Percentiles rank a stretch among this genome's conserved stretches.
These are phyloP conservation scores for Elgonia sp. DNA, from an alignment of 2,888 invertebrate species.

Conservation along the genomic window DNA sequence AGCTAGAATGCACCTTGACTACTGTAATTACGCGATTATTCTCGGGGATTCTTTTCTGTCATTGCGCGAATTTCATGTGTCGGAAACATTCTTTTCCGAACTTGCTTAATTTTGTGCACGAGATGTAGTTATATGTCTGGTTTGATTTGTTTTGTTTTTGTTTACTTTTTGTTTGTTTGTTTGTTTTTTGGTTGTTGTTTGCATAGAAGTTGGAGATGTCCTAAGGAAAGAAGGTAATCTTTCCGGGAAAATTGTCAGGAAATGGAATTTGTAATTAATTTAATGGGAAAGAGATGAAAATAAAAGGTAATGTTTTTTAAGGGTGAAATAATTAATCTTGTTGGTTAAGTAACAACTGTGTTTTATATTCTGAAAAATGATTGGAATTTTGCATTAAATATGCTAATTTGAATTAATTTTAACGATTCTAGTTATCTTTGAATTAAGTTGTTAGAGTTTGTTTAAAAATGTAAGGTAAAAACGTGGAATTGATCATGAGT, in stretches of 20 bases:
- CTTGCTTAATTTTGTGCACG: background rate
- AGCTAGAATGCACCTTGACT: slow-evolving; percentile 32
- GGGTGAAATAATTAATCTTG: no score
- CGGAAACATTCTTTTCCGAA: slow-evolving; percentile 34
- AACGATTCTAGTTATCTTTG: no score
- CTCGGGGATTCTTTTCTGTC: slow-evolving; percentile 38
- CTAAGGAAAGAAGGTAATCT: slow-evolving; percentile 25
- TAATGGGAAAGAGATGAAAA: background rate
- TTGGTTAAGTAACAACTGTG: no score
- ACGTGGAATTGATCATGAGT: no score
- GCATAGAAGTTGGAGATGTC: background rate
- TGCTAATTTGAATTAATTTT: no score
- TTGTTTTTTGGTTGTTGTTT: background rate
- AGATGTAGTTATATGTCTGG: no score
- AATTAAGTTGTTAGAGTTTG: no score
- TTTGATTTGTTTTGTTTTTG: no score
- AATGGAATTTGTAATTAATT: background rate
- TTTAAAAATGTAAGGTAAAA: no score
- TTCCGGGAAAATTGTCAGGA: background rate
- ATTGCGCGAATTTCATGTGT: slow-evolving; percentile 35
- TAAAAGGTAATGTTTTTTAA: no score
- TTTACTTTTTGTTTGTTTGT: slow-evolving; percentile 1
- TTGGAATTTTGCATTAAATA: no score
- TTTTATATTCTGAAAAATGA: no score
- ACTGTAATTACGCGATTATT: slow-evolving; percentile 72